phyloP scores from a whole-genome alignment of 2,113 vertebrate genomes.

The Hippocampus abdominalis region DNA sequence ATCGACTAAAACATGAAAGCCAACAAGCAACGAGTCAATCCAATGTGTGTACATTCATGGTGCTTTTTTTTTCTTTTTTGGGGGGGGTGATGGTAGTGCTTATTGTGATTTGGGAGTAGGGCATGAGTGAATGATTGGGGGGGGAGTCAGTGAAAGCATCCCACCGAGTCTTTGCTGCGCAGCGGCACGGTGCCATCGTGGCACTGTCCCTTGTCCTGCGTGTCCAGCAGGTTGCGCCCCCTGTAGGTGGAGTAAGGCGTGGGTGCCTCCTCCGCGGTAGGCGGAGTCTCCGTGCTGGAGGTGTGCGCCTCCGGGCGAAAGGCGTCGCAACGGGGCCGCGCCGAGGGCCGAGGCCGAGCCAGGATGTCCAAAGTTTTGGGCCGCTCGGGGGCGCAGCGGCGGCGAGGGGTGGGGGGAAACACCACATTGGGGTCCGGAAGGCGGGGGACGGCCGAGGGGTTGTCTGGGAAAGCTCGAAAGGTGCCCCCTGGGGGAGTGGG shows the following conservation, averaged over 20 bases:
- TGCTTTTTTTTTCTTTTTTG: not conserved
- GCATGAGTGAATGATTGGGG: not conserved
- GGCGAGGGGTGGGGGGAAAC: constrained; percentile 89
- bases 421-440: constrained; percentile 89
- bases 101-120: not conserved
- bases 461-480: constrained; percentile 75
- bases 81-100: not conserved
- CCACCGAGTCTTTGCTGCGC: constrained; percentile 82
- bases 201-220: constrained; percentile 86
- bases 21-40: not conserved
- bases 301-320: constrained; percentile 84
- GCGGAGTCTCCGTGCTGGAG: constrained; percentile 92
- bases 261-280: constrained; percentile 85
- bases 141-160: constrained; percentile 82
- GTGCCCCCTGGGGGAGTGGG: constrained; percentile 15
- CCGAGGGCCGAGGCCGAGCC: constrained; percentile 87
- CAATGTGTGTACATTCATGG: not conserved
- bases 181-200: constrained; percentile 87
- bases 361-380: constrained; percentile 94
- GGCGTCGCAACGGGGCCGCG: constrained; percentile 80
- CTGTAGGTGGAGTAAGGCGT: constrained; percentile 74
- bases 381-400: constrained; percentile 87
- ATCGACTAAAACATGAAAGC: not conserved
- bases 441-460: constrained; percentile 82
- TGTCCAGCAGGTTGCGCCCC: constrained; percentile 83